These are phyloP conservation scores for Phorcus lineatus DNA, from an alignment of 2,888 invertebrate species.

Conservation along the genomic window DNA sequence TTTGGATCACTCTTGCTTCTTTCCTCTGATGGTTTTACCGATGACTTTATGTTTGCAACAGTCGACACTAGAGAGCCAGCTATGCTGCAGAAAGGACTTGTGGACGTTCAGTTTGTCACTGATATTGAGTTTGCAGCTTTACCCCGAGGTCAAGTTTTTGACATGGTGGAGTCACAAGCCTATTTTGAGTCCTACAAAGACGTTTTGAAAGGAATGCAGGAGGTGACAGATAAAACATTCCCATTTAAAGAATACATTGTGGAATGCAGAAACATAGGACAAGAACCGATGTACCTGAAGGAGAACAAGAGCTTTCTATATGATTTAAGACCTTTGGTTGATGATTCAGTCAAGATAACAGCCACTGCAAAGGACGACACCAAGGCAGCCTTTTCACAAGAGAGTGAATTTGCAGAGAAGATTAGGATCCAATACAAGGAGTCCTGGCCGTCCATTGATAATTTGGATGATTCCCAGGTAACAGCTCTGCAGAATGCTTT, in stretches of 20 bases:
- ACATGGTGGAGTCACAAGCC: conserved; percentile 86
- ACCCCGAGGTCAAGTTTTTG: conserved; percentile 43
- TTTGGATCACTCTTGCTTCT: conserved; percentile 85
- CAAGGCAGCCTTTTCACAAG: not conserved
- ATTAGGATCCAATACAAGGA: conserved; percentile 2
- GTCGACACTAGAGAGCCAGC: conserved; percentile 71
- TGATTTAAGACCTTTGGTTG: conserved; percentile 53
- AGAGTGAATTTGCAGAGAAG: conserved; percentile 1
- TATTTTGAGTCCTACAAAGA: conserved; percentile 89
- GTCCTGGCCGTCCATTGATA: conserved; percentile 55
- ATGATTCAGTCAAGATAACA: conserved; percentile 42
- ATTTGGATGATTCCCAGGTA: conserved; percentile 65
- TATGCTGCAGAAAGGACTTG: conserved; percentile 54
- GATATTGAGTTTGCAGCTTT: conserved; percentile 23
- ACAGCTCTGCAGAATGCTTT: conserved; percentile 66
- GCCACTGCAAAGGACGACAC: conserved; percentile 25
- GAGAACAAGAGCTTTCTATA: conserved; percentile 15
- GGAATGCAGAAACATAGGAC: conserved; percentile 33
- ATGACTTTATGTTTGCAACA: conserved; percentile 81
- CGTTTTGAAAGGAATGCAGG: conserved; percentile 83
- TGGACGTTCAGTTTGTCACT: conserved; percentile 56
- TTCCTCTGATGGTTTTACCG: conserved; percentile 82
- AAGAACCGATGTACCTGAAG: conserved; percentile 52
- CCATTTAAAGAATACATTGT: conserved; percentile 48
- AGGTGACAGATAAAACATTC: conserved; percentile 74